Conservation (phyloP, 2,113 vertebrate species). For the Engystomops pustulosus region DNA sequence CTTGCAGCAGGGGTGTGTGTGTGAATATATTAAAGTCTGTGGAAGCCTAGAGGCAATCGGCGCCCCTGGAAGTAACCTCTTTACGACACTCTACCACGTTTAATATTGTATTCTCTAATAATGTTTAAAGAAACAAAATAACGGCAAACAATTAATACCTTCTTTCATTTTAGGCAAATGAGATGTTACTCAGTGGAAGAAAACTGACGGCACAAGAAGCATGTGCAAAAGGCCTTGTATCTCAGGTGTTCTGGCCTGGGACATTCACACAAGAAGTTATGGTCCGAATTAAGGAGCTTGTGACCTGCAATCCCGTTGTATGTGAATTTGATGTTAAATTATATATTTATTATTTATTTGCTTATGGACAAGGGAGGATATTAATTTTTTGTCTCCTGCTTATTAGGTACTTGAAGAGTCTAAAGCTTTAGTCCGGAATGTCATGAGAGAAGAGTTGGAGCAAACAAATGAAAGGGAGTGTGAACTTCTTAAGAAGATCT, state of each 20-base stretch:
- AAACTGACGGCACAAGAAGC: conserved; percentile 97
- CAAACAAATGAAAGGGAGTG: conserved; percentile 95
- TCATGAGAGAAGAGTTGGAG: conserved; percentile 86
- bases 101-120: too few relatives aligned
- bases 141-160: conserved; percentile 37
- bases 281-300: conserved; percentile 94
- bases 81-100: too few relatives aligned
- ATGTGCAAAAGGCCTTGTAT: conserved; percentile 93
- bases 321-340: conserved; percentile 65
- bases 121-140: too few relatives aligned
- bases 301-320: conserved; percentile 88
- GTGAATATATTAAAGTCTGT: too few relatives aligned
- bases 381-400: conserved; percentile 6
- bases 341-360: not conserved
- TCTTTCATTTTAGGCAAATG: conserved; percentile 86
- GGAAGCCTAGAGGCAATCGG: too few relatives aligned
- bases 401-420: conserved; percentile 92
- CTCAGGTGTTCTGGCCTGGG: conserved; percentile 96
- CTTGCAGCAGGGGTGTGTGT: too few relatives aligned
- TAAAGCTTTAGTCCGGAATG: conserved; percentile 90
- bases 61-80: too few relatives aligned
- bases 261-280: conserved; percentile 98
- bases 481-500: conserved; percentile 92
- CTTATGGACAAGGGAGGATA: not conserved
- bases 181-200: conserved; percentile 93